A percentile compares a stretch with the other conserved stretches of the same genome.
These are phyloP conservation scores for Drosophila cardini DNA, from an alignment of 1,140 invertebrate genomes.

Conservation along the genomic window DNA sequence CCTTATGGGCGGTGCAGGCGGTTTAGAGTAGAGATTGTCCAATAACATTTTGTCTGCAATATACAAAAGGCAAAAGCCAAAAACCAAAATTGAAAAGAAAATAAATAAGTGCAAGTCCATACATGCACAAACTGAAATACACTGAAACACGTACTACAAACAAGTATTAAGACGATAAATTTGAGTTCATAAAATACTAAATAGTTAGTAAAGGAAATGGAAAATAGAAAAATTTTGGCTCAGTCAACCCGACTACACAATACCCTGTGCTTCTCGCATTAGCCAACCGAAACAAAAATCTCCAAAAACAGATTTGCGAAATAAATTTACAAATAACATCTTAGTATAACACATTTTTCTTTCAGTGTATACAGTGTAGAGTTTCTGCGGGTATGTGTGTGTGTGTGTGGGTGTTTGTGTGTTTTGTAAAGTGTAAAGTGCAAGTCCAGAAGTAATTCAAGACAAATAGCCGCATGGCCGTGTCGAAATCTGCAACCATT, in stretches of 20 bases:
- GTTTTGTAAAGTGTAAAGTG: slow-evolving; percentile 32
- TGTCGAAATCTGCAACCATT: slow-evolving; percentile 48
- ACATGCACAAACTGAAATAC: not conserved
- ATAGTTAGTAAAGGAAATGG: too few relatives aligned
- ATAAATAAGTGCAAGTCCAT: slow-evolving; percentile 51
- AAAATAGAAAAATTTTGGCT: too few relatives aligned
- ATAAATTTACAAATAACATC: too few relatives aligned
- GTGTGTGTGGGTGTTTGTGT: slow-evolving; percentile 8
- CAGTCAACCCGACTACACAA: too few relatives aligned
- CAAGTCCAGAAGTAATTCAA: slow-evolving; percentile 54
- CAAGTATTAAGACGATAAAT: too few relatives aligned
- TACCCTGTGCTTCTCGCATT: too few relatives aligned
- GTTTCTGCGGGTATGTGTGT: slow-evolving; percentile 6
- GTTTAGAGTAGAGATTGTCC: slow-evolving; percentile 11
- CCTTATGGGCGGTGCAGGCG: not conserved
- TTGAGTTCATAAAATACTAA: too few relatives aligned
- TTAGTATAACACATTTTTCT: too few relatives aligned
- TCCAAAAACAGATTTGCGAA: too few relatives aligned
- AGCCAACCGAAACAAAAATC: too few relatives aligned
- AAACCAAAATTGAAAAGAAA: slow-evolving; percentile 57
- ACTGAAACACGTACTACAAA: too few relatives aligned
- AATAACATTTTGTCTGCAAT: slow-evolving; percentile 48
- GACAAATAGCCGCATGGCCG: slow-evolving; percentile 49
- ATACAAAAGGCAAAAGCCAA: slow-evolving; percentile 48
- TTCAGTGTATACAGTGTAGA: not conserved